Evolutionary conservation across 2,113 vertebrate species (phyloP), one percentile per base, ranked within the genome.

Genomic region (Vulpes lagopus): DNA sequence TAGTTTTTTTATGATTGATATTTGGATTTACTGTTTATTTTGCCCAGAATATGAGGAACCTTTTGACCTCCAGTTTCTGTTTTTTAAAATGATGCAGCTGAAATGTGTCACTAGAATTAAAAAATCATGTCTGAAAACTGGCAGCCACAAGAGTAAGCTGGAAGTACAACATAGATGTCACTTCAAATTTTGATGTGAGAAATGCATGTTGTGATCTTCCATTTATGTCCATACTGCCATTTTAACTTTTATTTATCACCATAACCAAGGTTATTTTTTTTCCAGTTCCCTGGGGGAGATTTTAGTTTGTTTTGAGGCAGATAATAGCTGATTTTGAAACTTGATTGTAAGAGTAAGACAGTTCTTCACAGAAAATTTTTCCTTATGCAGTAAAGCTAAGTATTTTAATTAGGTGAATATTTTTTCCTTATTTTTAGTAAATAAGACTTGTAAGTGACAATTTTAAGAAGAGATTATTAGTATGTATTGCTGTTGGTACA

Each of bases 351-450:
- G 10, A 93, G 22, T 23, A 65, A 94, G 76, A 92, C 76, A 90
- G 76, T 93, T 92, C 32, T 95, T 86, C n/a, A 71, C 20, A 93
- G 65, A 60, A 82, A 74, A 17, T 43, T 92, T 86, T 85, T 53
- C 43, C 30, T 59, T 85, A 71, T 38, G 65, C 11, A 74, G 9
- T 91, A 55, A 89, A 81, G 11, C 89, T 51, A 89, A 81, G 38
- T 80, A n/a, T 87, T 95, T 97, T 62, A 95, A 55, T 95, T 92
- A 87, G 51, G 43, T 60, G 55, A 83, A 53, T 88, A 20, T 78
- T 91, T 51, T 87, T 35, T 32, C 53, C 32, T 95, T 78, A 62
- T 79, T 97, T 20, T 73, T 82, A 94, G 69, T 69, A 84, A 49
- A 82, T 92, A 74, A 93, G 89, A 88, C 5, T 69, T 43, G n/a